A percentile compares a stretch with the other conserved stretches of the same genome.
phyloP scores from a whole-genome alignment of 2,113 vertebrate species.

The Pangasianodon hypophthalmus region DNA sequence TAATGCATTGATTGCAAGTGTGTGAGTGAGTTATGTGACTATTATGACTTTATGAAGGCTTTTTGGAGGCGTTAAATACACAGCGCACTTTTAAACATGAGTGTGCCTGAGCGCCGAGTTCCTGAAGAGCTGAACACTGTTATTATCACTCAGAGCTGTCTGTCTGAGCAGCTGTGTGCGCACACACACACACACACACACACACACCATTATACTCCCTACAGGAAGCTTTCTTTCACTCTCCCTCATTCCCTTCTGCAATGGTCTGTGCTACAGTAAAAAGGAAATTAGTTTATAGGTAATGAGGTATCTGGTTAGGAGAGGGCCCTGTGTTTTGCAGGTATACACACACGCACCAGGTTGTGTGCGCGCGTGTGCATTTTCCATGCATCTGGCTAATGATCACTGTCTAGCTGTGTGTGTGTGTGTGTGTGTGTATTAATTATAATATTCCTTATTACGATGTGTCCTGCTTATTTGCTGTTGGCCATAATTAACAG shows the following conservation, averaged over 20 bases:
- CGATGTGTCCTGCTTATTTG: background rate
- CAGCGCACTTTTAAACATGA: constrained; percentile 3
- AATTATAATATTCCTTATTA: background rate
- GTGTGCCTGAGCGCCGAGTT: background rate
- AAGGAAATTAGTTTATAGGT: constrained; percentile 18
- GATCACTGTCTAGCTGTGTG: constrained; percentile 10
- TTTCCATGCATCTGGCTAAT: constrained; percentile 16
- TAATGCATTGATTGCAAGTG: background rate
- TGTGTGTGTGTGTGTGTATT: constrained; percentile 32
- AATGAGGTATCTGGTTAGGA: background rate
- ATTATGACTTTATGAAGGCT: background rate
- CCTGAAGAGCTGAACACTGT: constrained; percentile 35
- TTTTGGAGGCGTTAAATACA: background rate
- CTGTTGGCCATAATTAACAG: constrained; percentile 41
- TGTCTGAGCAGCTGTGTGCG: constrained; percentile 43
- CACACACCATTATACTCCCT: constrained; percentile 31
- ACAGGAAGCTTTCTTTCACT: constrained; percentile 3
- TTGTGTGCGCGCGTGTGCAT: background rate
- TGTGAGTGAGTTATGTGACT: background rate
- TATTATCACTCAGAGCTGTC: constrained; percentile 36
- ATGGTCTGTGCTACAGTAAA: background rate
- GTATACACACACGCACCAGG: constrained; percentile 15
- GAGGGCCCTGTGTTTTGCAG: background rate
- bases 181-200: constrained; percentile 27
- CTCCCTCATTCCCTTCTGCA: background rate